Evolutionary conservation across 2,888 invertebrate genomes (phyloP), one percentile per base, ranked within the genome.

Genomic region (Pasiphila rectangulata): DNA sequence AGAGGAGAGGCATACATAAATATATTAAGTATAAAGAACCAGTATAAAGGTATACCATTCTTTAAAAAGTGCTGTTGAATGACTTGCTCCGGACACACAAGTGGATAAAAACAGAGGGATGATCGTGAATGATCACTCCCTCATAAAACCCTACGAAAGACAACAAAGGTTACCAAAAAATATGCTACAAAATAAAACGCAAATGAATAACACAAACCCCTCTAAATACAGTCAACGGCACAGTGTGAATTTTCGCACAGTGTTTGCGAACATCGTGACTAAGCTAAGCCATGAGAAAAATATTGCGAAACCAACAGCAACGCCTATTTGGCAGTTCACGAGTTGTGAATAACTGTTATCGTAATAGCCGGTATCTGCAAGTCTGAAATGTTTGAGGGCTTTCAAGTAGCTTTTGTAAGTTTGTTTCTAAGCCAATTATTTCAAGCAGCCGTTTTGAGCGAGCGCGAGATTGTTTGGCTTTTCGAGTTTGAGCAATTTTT

Each of bases 301-400:
- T 76, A 71, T 79, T 82, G 67, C 74, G 67, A 77, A 77, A 76
- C 61, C 57, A 59, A 63, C 66, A 63, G 62, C 62, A 52, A 67
- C 68, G 71, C 76, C 76, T 78, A 74, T 79, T 83, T 80, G 80
- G 78, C 75, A 73, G 78, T 71, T 75, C 79, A 80, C 80, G 81
- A 76, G 71, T 67, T 66, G 68, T 63, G 72, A 74, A 73, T 81
- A 77, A 78, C 80, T 71, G 79, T 79, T 77, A 75, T 74, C 70
- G 74, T 76, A 74, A 76, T 71, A 67, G 67, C 35, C 16, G 39
- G 7, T 27, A 25, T 39, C 34, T 67, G 63, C 66, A 70, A 72
- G 69, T 70, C 68, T 36, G 40, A 40, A 36, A 23, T 36, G 15
- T 29, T 44, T 29, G 36, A 29, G 25, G 35, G 36, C 19, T 41